phyloP scores from a whole-genome alignment of 2,888 invertebrate genomes.

The Temnothorax ravouxi region DNA sequence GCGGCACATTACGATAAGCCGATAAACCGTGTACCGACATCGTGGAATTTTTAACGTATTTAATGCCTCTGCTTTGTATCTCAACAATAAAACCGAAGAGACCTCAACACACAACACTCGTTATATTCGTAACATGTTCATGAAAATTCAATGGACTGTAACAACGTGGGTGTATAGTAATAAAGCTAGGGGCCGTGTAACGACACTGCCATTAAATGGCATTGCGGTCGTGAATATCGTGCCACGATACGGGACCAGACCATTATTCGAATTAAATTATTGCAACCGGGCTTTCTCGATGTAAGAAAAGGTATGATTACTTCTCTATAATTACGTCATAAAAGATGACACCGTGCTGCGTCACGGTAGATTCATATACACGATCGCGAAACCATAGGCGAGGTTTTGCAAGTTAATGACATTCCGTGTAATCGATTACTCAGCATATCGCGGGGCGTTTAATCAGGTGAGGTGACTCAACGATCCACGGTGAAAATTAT shows the following conservation, averaged over 20 bases:
- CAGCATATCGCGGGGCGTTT: conserved; percentile 7
- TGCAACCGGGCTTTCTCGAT: conserved; percentile 11
- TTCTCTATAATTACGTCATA: conserved; percentile 25
- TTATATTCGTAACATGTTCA: conserved; percentile 46
- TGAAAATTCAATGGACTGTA: conserved; percentile 53
- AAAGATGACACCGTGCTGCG: conserved; percentile 18
- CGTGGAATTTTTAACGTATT: conserved; percentile 32
- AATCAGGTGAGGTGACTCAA: conserved; percentile 28
- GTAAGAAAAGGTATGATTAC: conserved; percentile 25
- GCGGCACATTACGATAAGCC: background rate
- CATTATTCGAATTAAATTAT: conserved; percentile 32
- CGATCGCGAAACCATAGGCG: background rate
- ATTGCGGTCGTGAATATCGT: conserved; percentile 37
- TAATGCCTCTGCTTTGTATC: background rate
- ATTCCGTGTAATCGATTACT: conserved; percentile 46
- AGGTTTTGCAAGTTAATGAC: conserved; percentile 41
- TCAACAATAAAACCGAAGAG: conserved; percentile 25
- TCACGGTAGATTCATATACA: conserved; percentile 2
- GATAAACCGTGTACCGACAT: background rate
- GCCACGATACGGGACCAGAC: conserved; percentile 7
- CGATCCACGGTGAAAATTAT: conserved; percentile 37
- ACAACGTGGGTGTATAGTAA: conserved; percentile 42
- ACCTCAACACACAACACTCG: conserved; percentile 23
- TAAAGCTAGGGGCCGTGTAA: conserved; percentile 40
- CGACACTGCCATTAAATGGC: conserved; percentile 48